These are phyloP conservation scores for Leucophora obtusa DNA, from an alignment of 2,888 invertebrate genomes.

Conservation along the genomic window DNA sequence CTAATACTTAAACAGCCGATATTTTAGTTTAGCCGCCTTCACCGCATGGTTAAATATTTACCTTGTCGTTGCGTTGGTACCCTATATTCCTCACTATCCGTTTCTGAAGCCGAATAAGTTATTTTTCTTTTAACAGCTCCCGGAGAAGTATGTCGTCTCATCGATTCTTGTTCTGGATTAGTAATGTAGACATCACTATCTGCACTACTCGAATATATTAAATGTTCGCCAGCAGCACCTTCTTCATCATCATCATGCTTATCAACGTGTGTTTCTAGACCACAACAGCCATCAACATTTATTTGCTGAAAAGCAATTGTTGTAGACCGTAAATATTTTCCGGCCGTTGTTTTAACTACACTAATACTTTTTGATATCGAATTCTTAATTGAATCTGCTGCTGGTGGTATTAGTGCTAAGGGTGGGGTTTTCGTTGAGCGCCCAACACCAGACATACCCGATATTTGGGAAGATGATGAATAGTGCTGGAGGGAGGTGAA, in stretches of 20 bases:
- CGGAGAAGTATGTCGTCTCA: background rate
- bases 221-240: constrained; percentile 15
- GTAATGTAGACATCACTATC: constrained; percentile 18
- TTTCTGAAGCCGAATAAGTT: constrained; percentile 23
- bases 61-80: constrained; percentile 56
- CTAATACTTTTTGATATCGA: constrained; percentile 78
- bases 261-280: background rate
- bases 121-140: constrained; percentile 52
- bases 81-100: constrained; percentile 53
- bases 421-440: constrained; percentile 74
- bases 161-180: constrained; percentile 19
- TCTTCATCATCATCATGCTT: background rate
- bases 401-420: constrained; percentile 78
- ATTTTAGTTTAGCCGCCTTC: background rate
- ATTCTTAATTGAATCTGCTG: constrained; percentile 75
- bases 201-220: background rate
- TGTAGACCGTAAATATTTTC: constrained; percentile 70
- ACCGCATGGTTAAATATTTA: background rate
- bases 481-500: constrained; percentile 37
- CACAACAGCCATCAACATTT: constrained; percentile 2
- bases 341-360: constrained; percentile 76
- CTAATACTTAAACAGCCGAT: too few species aligned
- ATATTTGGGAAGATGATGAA: constrained; percentile 55
- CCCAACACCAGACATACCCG: constrained; percentile 56
- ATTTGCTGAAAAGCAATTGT: background rate